Conservation (phyloP, 2,888 invertebrate genomes). For the Scaptomyza polygonia region DNA sequence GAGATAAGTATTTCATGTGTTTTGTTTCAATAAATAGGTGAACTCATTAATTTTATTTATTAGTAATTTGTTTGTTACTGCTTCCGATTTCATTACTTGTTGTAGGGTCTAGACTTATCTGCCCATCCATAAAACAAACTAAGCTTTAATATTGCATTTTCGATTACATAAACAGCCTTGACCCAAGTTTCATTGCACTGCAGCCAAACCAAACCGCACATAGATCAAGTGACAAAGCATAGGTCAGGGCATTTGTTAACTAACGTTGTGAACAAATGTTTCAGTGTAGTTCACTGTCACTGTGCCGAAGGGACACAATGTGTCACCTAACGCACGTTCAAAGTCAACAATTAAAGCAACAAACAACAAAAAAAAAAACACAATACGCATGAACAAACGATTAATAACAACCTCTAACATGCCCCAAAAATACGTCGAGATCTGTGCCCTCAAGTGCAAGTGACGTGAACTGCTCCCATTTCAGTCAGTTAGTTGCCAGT, state of each 20-base stretch:
- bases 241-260: slow-evolving; percentile 54
- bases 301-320: slow-evolving; percentile 47
- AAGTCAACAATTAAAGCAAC: slow-evolving; percentile 30
- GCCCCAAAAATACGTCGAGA: slow-evolving; percentile 13
- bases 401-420: slow-evolving; percentile 25
- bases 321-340: slow-evolving; percentile 27
- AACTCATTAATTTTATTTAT: no score
- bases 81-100: no score
- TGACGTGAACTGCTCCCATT: slow-evolving; percentile 54
- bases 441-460: slow-evolving; percentile 34
- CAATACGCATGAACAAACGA: slow-evolving; percentile 25
- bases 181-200: slow-evolving; percentile 35
- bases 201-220: slow-evolving; percentile 28
- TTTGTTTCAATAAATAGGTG: no score
- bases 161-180: slow-evolving; percentile 55
- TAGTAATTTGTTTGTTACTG: no score
- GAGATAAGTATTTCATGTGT: no score
- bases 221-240: slow-evolving; percentile 32
- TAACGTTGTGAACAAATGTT: slow-evolving; percentile 43
- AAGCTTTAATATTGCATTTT: no score
- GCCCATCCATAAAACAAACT: no score
- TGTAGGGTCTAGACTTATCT: no score
- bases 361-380: slow-evolving; percentile 4
- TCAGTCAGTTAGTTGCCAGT: slow-evolving; percentile 6
- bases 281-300: slow-evolving; percentile 66